Base-by-base conservation (phyloP, 2,113 vertebrate species). In the Amia ocellicauda region DNA sequence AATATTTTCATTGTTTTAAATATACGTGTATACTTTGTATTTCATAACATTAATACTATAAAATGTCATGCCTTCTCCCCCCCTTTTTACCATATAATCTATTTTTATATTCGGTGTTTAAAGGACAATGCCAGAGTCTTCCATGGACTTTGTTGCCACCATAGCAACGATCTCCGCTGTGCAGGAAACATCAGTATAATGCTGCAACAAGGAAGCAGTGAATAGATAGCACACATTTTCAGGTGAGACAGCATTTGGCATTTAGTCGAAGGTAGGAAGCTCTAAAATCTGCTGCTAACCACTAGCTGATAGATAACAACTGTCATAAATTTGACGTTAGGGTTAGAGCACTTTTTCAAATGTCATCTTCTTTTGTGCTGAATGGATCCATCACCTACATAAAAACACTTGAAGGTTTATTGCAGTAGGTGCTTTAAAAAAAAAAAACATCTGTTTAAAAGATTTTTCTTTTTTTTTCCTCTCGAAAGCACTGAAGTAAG, bases 221-320 rank as follows among this genome's bases (percentile, higher is more conserved):
- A 47, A 16, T 58, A 23, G 29, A 42, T 58, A 20, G 29, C 31
- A 40, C 19, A 58, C 11, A 58, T 42, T 41, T 42, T 23, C 27
- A 58, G 31, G 56, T 58, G 29, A 23, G 54, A 57, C 54, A 57
- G 36, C 19, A 9, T 40, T 41, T 42, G 56, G 36, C 20, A 58
- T 16, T 42, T 42, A 41, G n/a, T 42, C 56, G 22, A 58, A 58
- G 41, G 36, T 58, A 58, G 29, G 56, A 47, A 47, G 45, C 22
- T 23, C 22, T 22, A 58, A 41, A 58, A 42, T 58, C 56, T 41
- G 29, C 19, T 13, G 29, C 31, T 42, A 58, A 58, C 56, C 56
- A 58, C 29, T 40, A 23, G 56, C 31, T 58, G 36, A 42, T 40
- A 41, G 56, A 58, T 58, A 58, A 58, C 31, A 58, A 40, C 56